A percentile compares a stretch with the other conserved stretches of the same genome.
phyloP scores from a whole-genome alignment of 1,140 invertebrate genomes.

The Lutraria rhynchaena region DNA sequence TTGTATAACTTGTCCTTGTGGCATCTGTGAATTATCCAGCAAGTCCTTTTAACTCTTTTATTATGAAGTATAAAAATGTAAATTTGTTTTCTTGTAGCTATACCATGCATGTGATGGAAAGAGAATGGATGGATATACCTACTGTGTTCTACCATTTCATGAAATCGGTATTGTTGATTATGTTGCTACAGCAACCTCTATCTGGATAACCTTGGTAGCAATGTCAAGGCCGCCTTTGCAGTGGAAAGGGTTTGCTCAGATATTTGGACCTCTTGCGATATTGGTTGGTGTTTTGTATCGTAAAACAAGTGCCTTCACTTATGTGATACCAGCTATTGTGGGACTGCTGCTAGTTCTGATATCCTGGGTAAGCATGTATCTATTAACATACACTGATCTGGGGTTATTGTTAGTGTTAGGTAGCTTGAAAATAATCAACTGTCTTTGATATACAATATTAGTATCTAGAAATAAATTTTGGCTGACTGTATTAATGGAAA shows the following conservation, averaged over 20 bases:
- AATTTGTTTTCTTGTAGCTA: no score
- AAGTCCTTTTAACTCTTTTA: no score
- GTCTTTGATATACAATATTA: no score
- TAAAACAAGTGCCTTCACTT: slow-evolving; percentile 91
- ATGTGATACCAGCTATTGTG: slow-evolving; percentile 88
- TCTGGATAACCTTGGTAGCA: slow-evolving; percentile 94
- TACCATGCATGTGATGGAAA: slow-evolving; percentile 86
- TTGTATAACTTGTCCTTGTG: no score
- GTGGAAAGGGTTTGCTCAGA: slow-evolving; percentile 88
- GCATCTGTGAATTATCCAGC: no score
- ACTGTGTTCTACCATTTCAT: slow-evolving; percentile 81
- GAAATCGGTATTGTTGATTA: slow-evolving; percentile 95
- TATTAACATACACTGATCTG: no score
- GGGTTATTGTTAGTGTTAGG: no score
- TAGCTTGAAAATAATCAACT: no score
- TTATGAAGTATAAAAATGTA: no score
- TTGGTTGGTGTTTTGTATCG: slow-evolving; percentile 92
- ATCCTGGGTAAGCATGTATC: slow-evolving; percentile 80
- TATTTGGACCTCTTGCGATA: slow-evolving; percentile 90
- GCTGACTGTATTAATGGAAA: no score
- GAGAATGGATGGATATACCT: slow-evolving; percentile 70
- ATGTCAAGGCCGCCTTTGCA: slow-evolving; percentile 88
- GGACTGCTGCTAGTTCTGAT: slow-evolving; percentile 85
- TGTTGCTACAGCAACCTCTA: slow-evolving; percentile 91
- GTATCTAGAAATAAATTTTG: no score